Base-by-base conservation (phyloP, 2,888 invertebrate species). In the Stenodera caucasica region DNA sequence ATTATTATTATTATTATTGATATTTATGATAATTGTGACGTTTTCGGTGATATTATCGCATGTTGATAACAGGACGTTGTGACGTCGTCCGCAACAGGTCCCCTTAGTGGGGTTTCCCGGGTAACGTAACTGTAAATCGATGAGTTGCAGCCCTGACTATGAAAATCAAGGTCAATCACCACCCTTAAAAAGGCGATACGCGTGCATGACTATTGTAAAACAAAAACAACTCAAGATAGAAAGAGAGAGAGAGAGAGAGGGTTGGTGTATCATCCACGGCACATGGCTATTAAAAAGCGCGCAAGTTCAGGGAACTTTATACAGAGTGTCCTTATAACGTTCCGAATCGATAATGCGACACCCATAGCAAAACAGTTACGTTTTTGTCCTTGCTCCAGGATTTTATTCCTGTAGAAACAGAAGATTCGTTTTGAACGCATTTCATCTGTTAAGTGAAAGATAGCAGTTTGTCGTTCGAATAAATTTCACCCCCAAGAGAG, bases 261-360 rank as follows among this genome's bases (percentile, higher is more conserved):
- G 15, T 18, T 26, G 3, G 26, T 4, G 26, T 26, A 4, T 11
- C 37, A 18, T 2, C 2, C 11, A 40, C 21, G 40, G 21, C 32
- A 32, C 32, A 32, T 37, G 37, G 37, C n/a, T 5, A 2, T 14
- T n/a, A 7, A 15, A 11, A 7, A 40, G 18, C 57, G 61, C 61
- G 61, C 61, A 61, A 61, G 61, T 61, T 61, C 61, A 61, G 54
- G 61, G 61, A 61, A 61, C 61, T 61, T 33, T 55, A n/a, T n/a
- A 58, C 55, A 18, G 55, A 26, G 26, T 26, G 26, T 26, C 26
- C 26, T 26, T 26, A 26, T 4, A 26, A 26, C n/a, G n/a, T n/a
- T 26, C 26, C 26, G 11, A 40, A 40, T 40, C 40, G 40, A 40
- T 40, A 9, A 40, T 2, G 18, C 40, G 18, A 21, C 40, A 40